Base-by-base conservation (phyloP, 2,888 invertebrate genomes). In the Apamea epomidion region DNA sequence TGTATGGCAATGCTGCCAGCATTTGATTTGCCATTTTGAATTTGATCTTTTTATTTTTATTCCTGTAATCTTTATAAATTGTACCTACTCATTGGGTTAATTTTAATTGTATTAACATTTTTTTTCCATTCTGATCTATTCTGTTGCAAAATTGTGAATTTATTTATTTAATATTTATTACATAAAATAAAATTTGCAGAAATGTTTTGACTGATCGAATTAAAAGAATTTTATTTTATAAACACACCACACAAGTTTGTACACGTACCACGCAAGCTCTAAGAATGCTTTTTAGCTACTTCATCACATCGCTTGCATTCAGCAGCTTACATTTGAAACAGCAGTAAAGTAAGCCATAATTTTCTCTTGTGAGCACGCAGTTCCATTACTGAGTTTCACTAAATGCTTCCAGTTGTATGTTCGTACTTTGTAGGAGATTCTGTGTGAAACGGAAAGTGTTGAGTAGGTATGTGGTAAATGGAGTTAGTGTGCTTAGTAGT, bases 311-410 rank as follows among this genome's bases (percentile, higher is more conserved):
- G 76, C 69, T 76, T 82, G 82, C 73, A 70, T 82, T 84, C 65
- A 78, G 74, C 29, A 74, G 74, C 86, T 82, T 74, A 86, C 84
- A 71, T 74, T 73, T 71, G 64, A 29, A 74, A 70, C 82, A 64
- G 45, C 16, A 48, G 64, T 58, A 76, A 80, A 83, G 84, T 74
- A 72, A 76, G 84, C 87, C 67, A 83, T 87, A 87, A 85, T 87
- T 79, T 82, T 73, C 84, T 29, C 68, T 69, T 14, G 54, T 58
- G 80, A 85, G 85, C 67, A 80, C 84, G 62, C 67, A 67, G 75
- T 74, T 83, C 79, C 80, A 80, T 84, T 75, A 75, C 72, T 75
- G 42, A 72, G 72, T 75, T 32, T 62, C n/a, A 25, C 65, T 73
- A 73, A 85, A 77, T 67, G 84, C 60, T 71, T 84, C 54, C 48